These are phyloP conservation scores for Coleophora flavipennella DNA, from an alignment of 2,888 invertebrate genomes.

Conservation along the genomic window DNA sequence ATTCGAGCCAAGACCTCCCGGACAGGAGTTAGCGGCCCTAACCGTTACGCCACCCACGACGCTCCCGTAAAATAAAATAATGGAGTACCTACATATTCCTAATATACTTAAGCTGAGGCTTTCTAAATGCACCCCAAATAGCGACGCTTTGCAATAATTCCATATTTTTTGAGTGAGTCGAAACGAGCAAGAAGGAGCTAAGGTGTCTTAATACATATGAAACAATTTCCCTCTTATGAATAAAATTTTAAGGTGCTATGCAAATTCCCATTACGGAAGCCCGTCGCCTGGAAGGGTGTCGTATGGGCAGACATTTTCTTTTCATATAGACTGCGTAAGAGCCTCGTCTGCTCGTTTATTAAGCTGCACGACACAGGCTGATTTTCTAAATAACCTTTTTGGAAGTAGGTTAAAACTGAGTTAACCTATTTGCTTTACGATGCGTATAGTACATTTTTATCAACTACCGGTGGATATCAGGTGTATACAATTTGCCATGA, in stretches of 20 bases:
- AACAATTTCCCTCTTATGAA: slow-evolving; percentile 70
- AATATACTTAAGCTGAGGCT: too few species aligned
- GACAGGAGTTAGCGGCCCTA: too few species aligned
- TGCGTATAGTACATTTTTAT: too few species aligned
- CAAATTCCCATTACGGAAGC: slow-evolving; percentile 62
- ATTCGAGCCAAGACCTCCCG: too few species aligned
- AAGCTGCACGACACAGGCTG: slow-evolving; percentile 15
- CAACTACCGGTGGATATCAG: too few species aligned
- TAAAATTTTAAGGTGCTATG: slow-evolving; percentile 69
- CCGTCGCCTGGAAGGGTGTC: slow-evolving; percentile 57
- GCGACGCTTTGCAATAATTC: slow-evolving; percentile 45
- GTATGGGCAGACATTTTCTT: slow-evolving; percentile 54
- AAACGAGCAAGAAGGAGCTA: slow-evolving; percentile 11
- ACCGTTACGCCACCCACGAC: too few species aligned
- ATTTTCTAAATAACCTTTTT: too few species aligned
- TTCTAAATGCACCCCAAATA: slow-evolving; percentile 34
- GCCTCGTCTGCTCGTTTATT: slow-evolving; percentile 29
- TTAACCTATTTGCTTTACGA: too few species aligned
- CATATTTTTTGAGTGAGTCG: slow-evolving; percentile 53
- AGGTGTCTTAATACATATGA: slow-evolving; percentile 34
- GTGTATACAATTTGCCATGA: too few species aligned
- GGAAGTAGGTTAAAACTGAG: too few species aligned
- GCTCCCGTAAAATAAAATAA: too few species aligned
- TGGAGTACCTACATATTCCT: too few species aligned
- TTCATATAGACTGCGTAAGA: slow-evolving; percentile 48